Evolutionary conservation across 2,113 vertebrate species (phyloP).

Genomic region (Lycocorax pyrrhopterus): DNA sequence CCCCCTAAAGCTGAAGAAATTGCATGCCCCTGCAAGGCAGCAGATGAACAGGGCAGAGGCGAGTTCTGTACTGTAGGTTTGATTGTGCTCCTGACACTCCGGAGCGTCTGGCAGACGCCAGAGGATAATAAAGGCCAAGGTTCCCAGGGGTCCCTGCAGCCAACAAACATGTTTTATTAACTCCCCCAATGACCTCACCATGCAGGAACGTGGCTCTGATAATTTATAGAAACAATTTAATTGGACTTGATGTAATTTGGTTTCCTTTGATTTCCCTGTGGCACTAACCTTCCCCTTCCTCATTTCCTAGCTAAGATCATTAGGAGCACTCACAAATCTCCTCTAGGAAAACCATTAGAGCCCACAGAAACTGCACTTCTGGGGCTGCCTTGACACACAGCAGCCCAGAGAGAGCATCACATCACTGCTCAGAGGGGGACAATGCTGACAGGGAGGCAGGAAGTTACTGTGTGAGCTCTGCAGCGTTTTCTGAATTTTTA

Average conservation of each 20-base stretch:
- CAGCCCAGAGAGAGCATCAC: neutral
- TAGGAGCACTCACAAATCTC: slow-evolving; percentile 46
- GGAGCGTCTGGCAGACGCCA: slow-evolving; percentile 49
- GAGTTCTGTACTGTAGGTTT: neutral
- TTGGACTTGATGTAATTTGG: slow-evolving; percentile 63
- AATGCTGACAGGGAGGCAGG: neutral
- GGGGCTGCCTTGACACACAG: neutral
- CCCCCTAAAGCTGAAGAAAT: neutral
- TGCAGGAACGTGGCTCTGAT: slow-evolving; percentile 53
- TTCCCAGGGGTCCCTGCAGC: slow-evolving; percentile 53
- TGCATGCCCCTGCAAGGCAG: neutral
- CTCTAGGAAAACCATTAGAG: slow-evolving; percentile 23
- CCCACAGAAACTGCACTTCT: neutral
- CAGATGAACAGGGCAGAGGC: neutral
- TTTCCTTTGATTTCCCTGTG: slow-evolving; percentile 61
- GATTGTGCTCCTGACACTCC: slow-evolving; percentile 38
- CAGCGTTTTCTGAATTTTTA: neutral
- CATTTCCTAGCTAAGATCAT: slow-evolving; percentile 35
- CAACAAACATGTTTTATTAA: slow-evolving; percentile 63
- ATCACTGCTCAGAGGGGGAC: neutral
- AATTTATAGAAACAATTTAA: slow-evolving; percentile 66
- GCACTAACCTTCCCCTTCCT: slow-evolving; percentile 50
- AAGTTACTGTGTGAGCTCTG: neutral
- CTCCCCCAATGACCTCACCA: slow-evolving; percentile 53
- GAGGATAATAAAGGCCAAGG: slow-evolving; percentile 59